Evolutionary conservation across 2,888 invertebrate species (phyloP), one percentile per base, ranked within the genome.

Genomic region (Melipona beecheii): DNA sequence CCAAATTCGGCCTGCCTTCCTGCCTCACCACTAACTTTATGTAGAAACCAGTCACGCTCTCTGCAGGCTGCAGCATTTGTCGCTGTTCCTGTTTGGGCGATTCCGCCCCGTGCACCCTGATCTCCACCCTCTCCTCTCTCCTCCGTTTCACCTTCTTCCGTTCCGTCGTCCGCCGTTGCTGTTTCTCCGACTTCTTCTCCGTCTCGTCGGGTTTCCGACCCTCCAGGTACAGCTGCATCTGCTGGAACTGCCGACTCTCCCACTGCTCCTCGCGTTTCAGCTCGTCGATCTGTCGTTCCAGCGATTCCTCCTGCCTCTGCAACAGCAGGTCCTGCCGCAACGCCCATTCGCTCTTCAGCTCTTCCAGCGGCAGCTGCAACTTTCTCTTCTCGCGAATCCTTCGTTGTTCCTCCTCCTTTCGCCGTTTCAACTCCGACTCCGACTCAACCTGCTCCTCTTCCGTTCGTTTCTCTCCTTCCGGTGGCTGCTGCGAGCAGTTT

Each of bases 1-100:
- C 94, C 81, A 93, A 85, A 79, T 94, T 92, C 60, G 92, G 88
- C 31, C 91, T 90, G 80, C 93, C 94, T 69, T 93, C 93, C 78
- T 93, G 93, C 79, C 91, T 91, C 68, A 94, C 90, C 74, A 94
- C 93, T 81, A 94, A 86, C 60, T 93, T 90, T 76, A 94, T 94
- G 83, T 94, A 94, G 68, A 93, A 89, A n/a, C 93, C 91, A 36
- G 91, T 86, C 24, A 87, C 78, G 58, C 83, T 88, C 6, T 90
- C 91, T 31, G 86, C 75, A 6, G 88, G 84, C 66, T 70, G 68
- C 31, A 31, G 31, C 4, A 4, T 31, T 31, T 31, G 31, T 4
- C 31, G 31, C 24, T 60, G 81, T 21, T 75, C 77, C 50, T 66
- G 77, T 36, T 72, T 73, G 62, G 68, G 80, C 31, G 72, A n/a